Evolutionary conservation across 1,140 invertebrate species (phyloP), one percentile per base, ranked within the genome.

Genomic region (Bombus impatiens): DNA sequence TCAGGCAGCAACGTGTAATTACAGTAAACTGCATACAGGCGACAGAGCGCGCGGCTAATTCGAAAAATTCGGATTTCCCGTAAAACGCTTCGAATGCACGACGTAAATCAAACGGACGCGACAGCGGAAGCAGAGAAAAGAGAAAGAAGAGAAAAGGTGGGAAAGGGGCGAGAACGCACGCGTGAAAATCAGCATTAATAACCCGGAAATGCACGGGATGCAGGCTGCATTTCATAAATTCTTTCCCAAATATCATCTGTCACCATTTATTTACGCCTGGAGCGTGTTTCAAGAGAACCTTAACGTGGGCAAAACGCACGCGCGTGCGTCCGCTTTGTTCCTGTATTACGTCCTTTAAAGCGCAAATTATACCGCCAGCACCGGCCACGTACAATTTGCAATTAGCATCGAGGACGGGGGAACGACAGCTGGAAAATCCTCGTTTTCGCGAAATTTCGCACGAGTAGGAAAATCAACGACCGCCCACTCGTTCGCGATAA

Each of bases 161-260:
- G 9, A 59, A 25, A 13, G 32, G 1, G 18, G 3, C 6, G 9
- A 53, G 22, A 10, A 76, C 47, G 47, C 5, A 6, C 47, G 28
- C 9, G 47, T 22, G 32, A 57, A 25, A 57, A 53, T 12, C 35
- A 59, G 18, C 12, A 32, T 76, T 76, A 53, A 76, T 53, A 35
- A 32, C n/a, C 18, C 22, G 22, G 74, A 47, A 75, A 75, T 42
- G 32, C 22, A n/a, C 15, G 15, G 15, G 65, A 35, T 15, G 65
- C 12, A 35, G 15, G 65, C 15, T 6, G 74, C 53, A 25, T 77
- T 59, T 77, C 75, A 37, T 59, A 77, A 77, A 77, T 57, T 77
- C 57, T 40, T 25, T 65, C 15, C 37, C 59, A 65, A 78, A 53
- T 47, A 67, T 35, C 59, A 5, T 32, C 65, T 44, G 18, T 67